A percentile compares a stretch with the other conserved stretches of the same genome.
Evolutionary conservation across 1,140 invertebrate genomes (phyloP).

Genomic region (Akabosia matsudoensis): DNA sequence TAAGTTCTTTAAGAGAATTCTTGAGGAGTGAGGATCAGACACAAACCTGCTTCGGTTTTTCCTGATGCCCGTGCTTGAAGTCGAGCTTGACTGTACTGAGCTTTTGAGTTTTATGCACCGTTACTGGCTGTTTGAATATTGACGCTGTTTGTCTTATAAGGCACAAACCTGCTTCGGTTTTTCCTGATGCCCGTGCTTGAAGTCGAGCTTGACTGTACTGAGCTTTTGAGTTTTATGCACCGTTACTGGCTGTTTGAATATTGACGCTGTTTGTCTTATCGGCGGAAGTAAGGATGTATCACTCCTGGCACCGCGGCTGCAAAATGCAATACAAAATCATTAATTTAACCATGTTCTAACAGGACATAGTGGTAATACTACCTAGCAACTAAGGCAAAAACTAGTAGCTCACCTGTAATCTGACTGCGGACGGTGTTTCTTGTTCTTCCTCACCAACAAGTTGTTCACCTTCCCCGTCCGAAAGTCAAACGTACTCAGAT

Average conservation of each 20-base stretch:
- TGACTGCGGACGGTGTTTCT: slow-evolving; percentile 61
- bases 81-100: slow-evolving; percentile 84
- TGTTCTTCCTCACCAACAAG: slow-evolving; percentile 60
- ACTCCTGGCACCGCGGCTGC: slow-evolving; percentile 67
- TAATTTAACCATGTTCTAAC: background rate
- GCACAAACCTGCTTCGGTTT: slow-evolving; percentile 80
- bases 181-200: slow-evolving; percentile 83
- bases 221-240: slow-evolving; percentile 81
- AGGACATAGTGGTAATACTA: background rate
- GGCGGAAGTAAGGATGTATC: slow-evolving; percentile 89
- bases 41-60: slow-evolving; percentile 85
- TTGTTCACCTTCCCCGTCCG: slow-evolving; percentile 70
- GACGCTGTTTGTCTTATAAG: slow-evolving; percentile 81
- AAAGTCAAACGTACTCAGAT: slow-evolving; percentile 79
- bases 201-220: slow-evolving; percentile 80
- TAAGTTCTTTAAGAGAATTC: background rate
- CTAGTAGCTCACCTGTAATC: slow-evolving; percentile 59
- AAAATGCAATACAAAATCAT: slow-evolving; percentile 11
- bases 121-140: slow-evolving; percentile 98
- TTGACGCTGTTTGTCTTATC: slow-evolving; percentile 94
- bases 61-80: slow-evolving; percentile 80
- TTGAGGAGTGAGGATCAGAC: background rate
- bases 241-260: slow-evolving; percentile 98
- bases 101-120: slow-evolving; percentile 79
- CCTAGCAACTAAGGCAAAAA: background rate